A percentile compares a stretch with the other conserved stretches of the same genome.
These are phyloP conservation scores for Drosophila yakuba DNA, from an alignment of 1,140 invertebrate species.

Conservation along the genomic window DNA sequence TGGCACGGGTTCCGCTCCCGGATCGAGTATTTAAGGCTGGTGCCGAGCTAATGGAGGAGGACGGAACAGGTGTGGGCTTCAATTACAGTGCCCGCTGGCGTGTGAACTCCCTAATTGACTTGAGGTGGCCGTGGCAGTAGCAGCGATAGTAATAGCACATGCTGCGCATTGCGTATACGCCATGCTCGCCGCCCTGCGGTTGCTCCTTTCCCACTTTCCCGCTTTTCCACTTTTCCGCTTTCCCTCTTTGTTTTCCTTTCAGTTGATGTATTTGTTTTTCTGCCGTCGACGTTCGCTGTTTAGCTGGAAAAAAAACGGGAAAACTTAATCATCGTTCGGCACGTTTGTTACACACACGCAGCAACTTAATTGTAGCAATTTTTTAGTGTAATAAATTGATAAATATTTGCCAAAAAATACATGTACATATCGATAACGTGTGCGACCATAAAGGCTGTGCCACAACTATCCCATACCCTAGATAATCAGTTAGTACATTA, in stretches of 20 bases:
- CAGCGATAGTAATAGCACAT: conserved; percentile 51
- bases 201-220: conserved; percentile 13
- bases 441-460: not conserved
- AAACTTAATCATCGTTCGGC: conserved; percentile 75
- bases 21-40: conserved; percentile 32
- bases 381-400: conserved; percentile 79
- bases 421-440: conserved; percentile 52
- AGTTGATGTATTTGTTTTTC: conserved; percentile 32
- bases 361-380: conserved; percentile 72
- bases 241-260: not conserved
- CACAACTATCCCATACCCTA: not conserved
- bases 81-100: conserved; percentile 60
- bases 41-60: conserved; percentile 9
- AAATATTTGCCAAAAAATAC: conserved; percentile 73
- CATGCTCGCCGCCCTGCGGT: conserved; percentile 51
- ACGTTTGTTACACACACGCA: conserved; percentile 56
- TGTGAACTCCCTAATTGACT: conserved; percentile 65
- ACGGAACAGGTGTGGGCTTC: conserved; percentile 21
- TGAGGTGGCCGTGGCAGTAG: conserved; percentile 48
- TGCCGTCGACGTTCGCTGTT: conserved; percentile 37
- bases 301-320: conserved; percentile 37
- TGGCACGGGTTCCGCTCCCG: not conserved
- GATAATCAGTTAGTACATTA: conserved; percentile 13
- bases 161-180: conserved; percentile 73
- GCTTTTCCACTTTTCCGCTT: conserved; percentile 17